These are phyloP conservation scores for Coenobita brevimanus DNA, from an alignment of 1,140 invertebrate genomes.

Conservation along the genomic window DNA sequence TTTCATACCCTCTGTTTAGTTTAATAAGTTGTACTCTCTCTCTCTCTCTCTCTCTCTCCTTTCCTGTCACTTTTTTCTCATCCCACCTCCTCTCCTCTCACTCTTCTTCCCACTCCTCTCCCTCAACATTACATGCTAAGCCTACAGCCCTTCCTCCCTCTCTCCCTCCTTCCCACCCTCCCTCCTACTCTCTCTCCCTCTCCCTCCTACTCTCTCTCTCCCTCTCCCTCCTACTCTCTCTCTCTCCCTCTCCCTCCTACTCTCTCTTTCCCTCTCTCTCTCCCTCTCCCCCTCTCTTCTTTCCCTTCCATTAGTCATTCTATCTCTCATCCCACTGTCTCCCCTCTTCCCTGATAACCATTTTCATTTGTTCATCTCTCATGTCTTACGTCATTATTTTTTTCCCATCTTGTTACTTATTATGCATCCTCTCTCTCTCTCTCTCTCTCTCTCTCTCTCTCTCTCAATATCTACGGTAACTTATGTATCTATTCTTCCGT, in stretches of 20 bases:
- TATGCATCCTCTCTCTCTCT: not conserved
- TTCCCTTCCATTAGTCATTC: not conserved
- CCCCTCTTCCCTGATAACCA: no score
- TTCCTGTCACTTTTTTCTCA: no score
- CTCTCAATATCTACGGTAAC: no score
- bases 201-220: not conserved
- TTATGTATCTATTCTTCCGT: no score
- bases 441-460: not conserved
- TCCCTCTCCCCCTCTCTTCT: constrained; percentile 8
- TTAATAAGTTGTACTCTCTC: no score
- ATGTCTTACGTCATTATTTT: no score
- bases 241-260: not conserved
- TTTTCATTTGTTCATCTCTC: no score
- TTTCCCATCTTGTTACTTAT: not conserved
- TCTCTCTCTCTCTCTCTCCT: constrained; percentile 1
- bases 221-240: not conserved
- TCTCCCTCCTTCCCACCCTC: not conserved
- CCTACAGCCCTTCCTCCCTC: not conserved
- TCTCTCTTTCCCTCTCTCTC: constrained; percentile 33
- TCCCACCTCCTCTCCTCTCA: no score
- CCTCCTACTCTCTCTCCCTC: not conserved
- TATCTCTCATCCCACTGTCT: no score
- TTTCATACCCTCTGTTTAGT: no score
- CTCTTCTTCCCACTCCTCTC: not conserved
- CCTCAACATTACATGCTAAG: not conserved